Conservation (phyloP, 2,113 vertebrate genomes). For the Gulo gulo region DNA sequence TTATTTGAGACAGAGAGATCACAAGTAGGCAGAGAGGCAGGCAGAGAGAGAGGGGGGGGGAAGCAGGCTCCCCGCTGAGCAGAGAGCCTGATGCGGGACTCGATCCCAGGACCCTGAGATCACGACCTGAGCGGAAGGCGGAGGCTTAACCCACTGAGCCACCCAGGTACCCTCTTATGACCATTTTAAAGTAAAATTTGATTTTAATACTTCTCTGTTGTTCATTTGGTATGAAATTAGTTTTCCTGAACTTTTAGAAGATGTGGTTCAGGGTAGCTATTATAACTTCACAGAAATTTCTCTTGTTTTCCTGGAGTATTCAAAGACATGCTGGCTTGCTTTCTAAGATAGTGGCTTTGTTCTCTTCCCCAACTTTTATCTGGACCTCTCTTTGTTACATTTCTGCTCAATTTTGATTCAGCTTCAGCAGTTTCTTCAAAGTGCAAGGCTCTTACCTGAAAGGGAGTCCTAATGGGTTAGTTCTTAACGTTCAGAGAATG, state of each 20-base stretch:
- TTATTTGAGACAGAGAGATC: no score
- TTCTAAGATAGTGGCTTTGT: not conserved
- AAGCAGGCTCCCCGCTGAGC: no score
- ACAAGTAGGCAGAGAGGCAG: no score
- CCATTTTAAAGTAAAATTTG: not conserved
- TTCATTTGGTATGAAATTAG: not conserved
- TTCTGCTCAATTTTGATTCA: not conserved
- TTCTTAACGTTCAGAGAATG: not conserved
- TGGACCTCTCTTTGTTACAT: not conserved
- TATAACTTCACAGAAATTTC: not conserved
- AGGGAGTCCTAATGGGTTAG: not conserved
- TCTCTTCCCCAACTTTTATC: not conserved
- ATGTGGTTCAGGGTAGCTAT: not conserved
- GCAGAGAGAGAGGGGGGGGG: no score
- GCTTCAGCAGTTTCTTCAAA: not conserved
- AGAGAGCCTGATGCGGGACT: no score
- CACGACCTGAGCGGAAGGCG: no score
- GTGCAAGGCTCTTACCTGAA: not conserved
- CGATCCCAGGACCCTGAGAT: no score
- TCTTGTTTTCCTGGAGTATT: not conserved
- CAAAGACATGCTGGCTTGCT: not conserved
- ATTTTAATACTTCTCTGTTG: not conserved
- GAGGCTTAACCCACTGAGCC: no score
- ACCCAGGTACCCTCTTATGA: not conserved
- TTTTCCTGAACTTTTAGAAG: not conserved